Conservation (phyloP, 1,140 invertebrate genomes). For the Phortica variegata region DNA sequence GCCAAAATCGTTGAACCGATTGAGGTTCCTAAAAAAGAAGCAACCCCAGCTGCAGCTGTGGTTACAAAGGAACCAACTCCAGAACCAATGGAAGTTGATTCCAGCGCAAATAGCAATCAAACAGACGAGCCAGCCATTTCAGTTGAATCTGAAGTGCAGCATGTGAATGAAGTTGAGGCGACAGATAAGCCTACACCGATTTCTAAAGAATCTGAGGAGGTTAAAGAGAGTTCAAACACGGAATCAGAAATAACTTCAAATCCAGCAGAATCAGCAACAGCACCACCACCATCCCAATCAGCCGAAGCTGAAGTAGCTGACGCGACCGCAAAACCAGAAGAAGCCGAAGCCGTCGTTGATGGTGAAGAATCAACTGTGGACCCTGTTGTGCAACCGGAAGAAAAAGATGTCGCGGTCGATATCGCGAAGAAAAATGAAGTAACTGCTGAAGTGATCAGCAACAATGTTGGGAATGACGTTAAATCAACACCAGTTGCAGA, state of each 20-base stretch:
- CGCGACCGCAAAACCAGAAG: too few species aligned
- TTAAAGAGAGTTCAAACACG: too few species aligned
- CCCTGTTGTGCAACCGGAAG: too few species aligned
- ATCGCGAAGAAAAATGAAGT: slow-evolving; percentile 18
- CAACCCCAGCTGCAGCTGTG: not conserved
- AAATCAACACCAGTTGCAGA: not conserved
- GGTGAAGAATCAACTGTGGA: too few species aligned
- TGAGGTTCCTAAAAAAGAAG: too few species aligned
- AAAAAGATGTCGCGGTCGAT: too few species aligned
- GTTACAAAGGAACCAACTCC: slow-evolving; percentile 29
- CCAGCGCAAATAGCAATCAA: slow-evolving; percentile 33
- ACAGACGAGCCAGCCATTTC: slow-evolving; percentile 14
- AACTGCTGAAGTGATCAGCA: slow-evolving; percentile 13
- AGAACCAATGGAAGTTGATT: slow-evolving; percentile 50
- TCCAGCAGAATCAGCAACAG: slow-evolving; percentile 5
- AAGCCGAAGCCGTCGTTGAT: too few species aligned
- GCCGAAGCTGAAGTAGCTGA: too few species aligned
- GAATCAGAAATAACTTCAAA: slow-evolving; percentile 9
- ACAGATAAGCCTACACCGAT: too few species aligned
- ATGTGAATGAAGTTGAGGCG: not conserved
- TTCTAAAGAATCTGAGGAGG: slow-evolving; percentile 10
- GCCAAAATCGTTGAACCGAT: slow-evolving; percentile 11
- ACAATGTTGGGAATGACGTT: slow-evolving; percentile 20
- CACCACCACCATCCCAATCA: slow-evolving; percentile 8
- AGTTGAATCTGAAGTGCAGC: slow-evolving; percentile 3